Evolutionary conservation across 2,797 vertebrate species (phyloP), one percentile per base, ranked within the genome.

Genomic region (Malacoraja senta): DNA sequence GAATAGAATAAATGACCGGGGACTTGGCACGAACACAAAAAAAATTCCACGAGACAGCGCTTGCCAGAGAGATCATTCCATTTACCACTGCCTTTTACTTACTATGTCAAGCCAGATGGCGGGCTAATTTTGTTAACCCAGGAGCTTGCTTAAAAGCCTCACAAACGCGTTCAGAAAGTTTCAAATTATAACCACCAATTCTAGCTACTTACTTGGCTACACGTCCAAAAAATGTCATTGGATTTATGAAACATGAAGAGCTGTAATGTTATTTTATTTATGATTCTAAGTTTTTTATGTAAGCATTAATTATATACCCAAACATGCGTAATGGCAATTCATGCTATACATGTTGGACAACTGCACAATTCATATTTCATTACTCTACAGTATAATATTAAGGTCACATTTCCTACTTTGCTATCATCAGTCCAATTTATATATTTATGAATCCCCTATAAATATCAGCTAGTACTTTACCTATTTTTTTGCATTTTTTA

Each of bases 121-220:
- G 71, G 26, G 88, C 68, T 91, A 44, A 91, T 53, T 72, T 91
- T 91, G 68, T 72, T 53, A 91, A 71, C 24, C 38, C 17, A 74
- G 38, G 68, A 91, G 68, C 65, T 91, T 91, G 63, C 24, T 91
- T 72, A 91, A 90, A 71, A 90, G 63, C 32, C 17, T 68, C 32
- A 91, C 88, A 72, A 72, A 91, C 35, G 65, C 68, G 21, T 91
- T 91, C 13, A 38, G n/a, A 44, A 72, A 53, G 12, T 91, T 53
- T 29, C 53, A 74, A 74, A 8, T 74, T 74, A 91, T 38, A 91
- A 74, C 26, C 21, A 91, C 3, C 1, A 74, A 26, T 91, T 10
- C 21, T 44, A 38, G 44, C 88, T 91, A 72, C 32, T 74, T 29
- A 91, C 26, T 44, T 26, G 26, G 10, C 24, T 91, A 91, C 71